These are phyloP conservation scores for Thermophis baileyi DNA, from an alignment of 2,113 vertebrate genomes.

Conservation along the genomic window DNA sequence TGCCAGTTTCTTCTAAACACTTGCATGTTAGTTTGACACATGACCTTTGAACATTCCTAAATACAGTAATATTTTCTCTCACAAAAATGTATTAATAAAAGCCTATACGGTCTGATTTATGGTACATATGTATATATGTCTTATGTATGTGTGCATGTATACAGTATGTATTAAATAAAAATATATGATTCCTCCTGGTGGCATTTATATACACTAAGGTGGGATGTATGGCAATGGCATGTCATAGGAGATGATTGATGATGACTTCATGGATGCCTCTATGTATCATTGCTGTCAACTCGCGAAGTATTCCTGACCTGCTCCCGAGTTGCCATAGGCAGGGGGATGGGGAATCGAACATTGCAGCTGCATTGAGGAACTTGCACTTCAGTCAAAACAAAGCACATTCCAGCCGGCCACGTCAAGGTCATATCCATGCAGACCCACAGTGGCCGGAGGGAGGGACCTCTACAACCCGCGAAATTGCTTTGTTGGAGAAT, in stretches of 20 bases:
- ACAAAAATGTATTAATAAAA: neutral
- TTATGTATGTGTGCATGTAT: neutral
- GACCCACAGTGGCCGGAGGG: too few species aligned
- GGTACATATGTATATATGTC: neutral
- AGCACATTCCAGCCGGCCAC: too few species aligned
- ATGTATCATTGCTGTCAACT: neutral
- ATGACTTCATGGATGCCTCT: neutral
- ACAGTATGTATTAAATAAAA: neutral
- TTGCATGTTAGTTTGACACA: neutral
- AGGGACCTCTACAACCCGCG: too few species aligned
- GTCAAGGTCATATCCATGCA: too few species aligned
- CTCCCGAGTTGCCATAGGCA: too few species aligned
- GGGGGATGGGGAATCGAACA: too few species aligned
- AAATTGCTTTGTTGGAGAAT: too few species aligned
- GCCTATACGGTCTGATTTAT: neutral
- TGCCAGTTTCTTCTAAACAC: neutral
- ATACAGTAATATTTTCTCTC: neutral
- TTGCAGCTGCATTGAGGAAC: too few species aligned
- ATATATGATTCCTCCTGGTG: neutral
- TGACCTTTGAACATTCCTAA: neutral
- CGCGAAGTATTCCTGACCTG: too few species aligned
- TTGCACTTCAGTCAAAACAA: too few species aligned
- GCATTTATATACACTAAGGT: neutral
- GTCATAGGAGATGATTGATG: neutral
- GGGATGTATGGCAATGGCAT: neutral